phyloP scores from a whole-genome alignment of 2,797 vertebrate species.

The Tenualosa ilisha region DNA sequence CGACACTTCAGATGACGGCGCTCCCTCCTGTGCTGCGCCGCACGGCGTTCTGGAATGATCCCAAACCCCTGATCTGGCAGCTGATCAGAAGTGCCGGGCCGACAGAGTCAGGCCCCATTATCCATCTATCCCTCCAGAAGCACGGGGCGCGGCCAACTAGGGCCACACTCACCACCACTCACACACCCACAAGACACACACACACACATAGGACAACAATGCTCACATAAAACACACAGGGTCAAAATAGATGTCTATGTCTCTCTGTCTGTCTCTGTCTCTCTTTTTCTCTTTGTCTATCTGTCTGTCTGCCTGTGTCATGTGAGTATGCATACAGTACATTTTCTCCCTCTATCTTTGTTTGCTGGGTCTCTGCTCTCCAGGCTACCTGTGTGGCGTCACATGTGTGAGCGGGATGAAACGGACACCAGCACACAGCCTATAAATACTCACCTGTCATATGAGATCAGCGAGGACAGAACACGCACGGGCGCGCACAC shows the following conservation, averaged over 20 bases:
- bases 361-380: too few species aligned
- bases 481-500: neutral
- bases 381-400: neutral
- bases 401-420: neutral
- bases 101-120: slow-evolving; percentile 82
- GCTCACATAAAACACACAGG: slow-evolving; percentile 10
- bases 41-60: slow-evolving; percentile 86
- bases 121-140: slow-evolving; percentile 59
- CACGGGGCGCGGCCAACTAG: neutral
- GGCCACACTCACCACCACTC: neutral
- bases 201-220: slow-evolving; percentile 31
- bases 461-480: neutral
- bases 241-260: neutral
- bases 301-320: neutral
- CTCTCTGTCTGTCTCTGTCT: neutral
- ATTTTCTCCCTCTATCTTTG: neutral
- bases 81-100: slow-evolving; percentile 81
- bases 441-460: slow-evolving; percentile 25
- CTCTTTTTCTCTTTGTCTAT: neutral
- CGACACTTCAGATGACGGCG: slow-evolving; percentile 89
- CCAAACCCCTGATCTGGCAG: slow-evolving; percentile 89
- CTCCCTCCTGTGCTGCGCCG: slow-evolving; percentile 87
- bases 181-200: neutral
- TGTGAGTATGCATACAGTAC: neutral
- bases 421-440: neutral